These are phyloP conservation scores for Microvelia longipes DNA, from an alignment of 1,140 invertebrate species.

Conservation along the genomic window DNA sequence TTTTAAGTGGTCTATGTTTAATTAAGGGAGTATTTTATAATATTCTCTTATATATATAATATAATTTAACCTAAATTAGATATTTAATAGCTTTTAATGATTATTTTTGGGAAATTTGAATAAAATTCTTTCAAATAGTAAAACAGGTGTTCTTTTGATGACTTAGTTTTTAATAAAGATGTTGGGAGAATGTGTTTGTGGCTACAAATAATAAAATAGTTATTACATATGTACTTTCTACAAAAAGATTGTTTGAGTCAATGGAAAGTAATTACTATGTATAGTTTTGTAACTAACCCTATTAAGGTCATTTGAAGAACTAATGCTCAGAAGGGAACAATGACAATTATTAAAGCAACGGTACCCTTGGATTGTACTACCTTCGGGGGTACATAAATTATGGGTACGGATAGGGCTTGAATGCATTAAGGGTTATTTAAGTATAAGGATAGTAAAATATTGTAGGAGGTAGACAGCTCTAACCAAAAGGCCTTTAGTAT, in stretches of 20 bases:
- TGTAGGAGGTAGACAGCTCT: background rate
- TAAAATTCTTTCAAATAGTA: no score
- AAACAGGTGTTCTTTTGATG: no score
- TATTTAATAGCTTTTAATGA: no score
- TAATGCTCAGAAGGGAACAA: background rate
- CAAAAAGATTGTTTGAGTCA: background rate
- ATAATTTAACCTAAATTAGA: no score
- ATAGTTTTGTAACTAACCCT: background rate
- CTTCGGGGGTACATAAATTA: background rate
- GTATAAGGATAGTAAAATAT: background rate
- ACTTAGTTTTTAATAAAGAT: no score
- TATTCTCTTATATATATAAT: no score
- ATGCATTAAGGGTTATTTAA: background rate
- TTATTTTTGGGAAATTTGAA: no score
- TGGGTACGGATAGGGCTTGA: background rate
- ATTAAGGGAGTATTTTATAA: no score
- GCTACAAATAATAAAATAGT: no score
- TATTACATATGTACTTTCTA: no score
- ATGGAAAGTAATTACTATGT: background rate
- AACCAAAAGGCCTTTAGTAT: background rate
- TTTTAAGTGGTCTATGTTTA: no score
- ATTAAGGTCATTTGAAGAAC: background rate
- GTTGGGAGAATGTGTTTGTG: no score
- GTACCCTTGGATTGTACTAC: background rate
- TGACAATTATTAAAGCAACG: background rate